These are phyloP conservation scores for Pogonognathellus flavescens DNA, from an alignment of 1,140 invertebrate species.

Conservation along the genomic window DNA sequence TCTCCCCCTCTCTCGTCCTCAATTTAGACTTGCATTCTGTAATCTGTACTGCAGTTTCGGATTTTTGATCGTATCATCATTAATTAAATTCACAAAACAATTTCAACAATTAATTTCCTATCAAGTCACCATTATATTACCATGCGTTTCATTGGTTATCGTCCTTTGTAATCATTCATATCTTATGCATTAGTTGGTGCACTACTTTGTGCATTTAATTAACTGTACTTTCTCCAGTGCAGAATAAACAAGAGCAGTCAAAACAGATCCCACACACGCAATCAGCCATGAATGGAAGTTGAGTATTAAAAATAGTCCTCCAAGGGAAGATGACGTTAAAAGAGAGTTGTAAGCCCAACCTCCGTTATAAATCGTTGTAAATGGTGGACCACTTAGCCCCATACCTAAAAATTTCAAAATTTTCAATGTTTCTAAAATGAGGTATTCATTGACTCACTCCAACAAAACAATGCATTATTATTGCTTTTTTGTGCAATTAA, in stretches of 20 bases:
- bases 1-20: too few relatives aligned
- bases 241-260: slow-evolving; percentile 41
- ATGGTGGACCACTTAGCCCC: slow-evolving; percentile 33
- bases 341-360: slow-evolving; percentile 58
- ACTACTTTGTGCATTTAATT: too few relatives aligned
- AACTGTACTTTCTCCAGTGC: slow-evolving; percentile 33
- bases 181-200: too few relatives aligned
- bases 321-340: slow-evolving; percentile 56
- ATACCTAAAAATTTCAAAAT: slow-evolving; percentile 28
- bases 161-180: too few relatives aligned
- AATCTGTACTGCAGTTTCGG: neutral
- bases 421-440: slow-evolving; percentile 4
- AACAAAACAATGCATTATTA: too few relatives aligned
- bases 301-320: slow-evolving; percentile 58
- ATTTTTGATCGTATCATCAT: neutral
- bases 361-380: slow-evolving; percentile 55
- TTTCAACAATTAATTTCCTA: neutral
- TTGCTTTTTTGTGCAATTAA: neutral
- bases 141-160: too few relatives aligned
- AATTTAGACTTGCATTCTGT: neutral
- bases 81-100: neutral
- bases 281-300: slow-evolving; percentile 52
- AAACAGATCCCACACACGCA: slow-evolving; percentile 44
- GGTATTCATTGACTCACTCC: too few relatives aligned
- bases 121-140: neutral